Evolutionary conservation across 2,113 vertebrate species (phyloP).

Genomic region (Catagonus wagneri): DNA sequence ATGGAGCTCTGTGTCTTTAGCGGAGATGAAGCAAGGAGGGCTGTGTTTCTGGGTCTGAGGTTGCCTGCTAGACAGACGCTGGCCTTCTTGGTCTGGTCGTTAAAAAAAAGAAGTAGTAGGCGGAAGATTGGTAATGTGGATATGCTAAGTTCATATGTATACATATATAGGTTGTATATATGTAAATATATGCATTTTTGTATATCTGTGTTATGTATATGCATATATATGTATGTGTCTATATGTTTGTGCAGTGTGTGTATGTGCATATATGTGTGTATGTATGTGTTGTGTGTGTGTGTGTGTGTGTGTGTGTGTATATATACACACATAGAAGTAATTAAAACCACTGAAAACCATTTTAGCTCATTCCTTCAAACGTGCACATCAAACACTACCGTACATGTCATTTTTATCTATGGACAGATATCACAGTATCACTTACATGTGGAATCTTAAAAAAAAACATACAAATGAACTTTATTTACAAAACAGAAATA

Average conservation of each 20-base stretch:
- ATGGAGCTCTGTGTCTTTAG: not conserved
- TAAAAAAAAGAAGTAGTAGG: not conserved
- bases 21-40: not conserved
- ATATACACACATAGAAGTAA: not conserved
- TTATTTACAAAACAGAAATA: not conserved
- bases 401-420: not conserved
- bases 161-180: too few relatives aligned
- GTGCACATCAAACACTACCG: not conserved
- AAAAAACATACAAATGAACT: too few relatives aligned
- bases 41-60: not conserved
- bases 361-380: not conserved
- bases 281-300: not conserved
- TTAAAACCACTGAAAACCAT: not conserved
- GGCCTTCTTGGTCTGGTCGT: not conserved
- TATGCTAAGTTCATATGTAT: not conserved
- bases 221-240: too few relatives aligned
- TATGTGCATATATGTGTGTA: not conserved
- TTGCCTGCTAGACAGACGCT: not conserved
- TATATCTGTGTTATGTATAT: not conserved
- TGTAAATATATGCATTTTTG: rapidly evolving
- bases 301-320: not conserved
- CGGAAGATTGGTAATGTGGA: not conserved
- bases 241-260: not conserved
- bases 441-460: too few relatives aligned
- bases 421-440: too few relatives aligned